These are phyloP conservation scores for Danio aesculapii DNA, from an alignment of 2,797 vertebrate genomes.

Conservation along the genomic window DNA sequence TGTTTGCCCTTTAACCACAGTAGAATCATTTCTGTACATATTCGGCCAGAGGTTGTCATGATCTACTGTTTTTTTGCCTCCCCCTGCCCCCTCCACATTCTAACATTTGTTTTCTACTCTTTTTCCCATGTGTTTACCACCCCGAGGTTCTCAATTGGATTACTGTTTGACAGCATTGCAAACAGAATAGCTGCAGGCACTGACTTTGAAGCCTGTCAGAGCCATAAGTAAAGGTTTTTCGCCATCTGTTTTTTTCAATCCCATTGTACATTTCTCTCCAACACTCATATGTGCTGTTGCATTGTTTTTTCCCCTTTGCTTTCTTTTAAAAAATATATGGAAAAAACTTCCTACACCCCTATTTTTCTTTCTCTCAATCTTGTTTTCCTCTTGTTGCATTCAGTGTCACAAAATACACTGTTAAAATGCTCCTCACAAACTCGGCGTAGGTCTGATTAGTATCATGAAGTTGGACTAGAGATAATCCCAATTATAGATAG, in stretches of 20 bases:
- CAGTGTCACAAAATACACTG: background rate
- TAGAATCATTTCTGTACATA: slow-evolving; percentile 31
- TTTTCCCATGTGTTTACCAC: slow-evolving; percentile 40
- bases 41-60: slow-evolving; percentile 27
- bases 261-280: background rate
- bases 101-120: slow-evolving; percentile 21
- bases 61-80: background rate
- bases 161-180: slow-evolving; percentile 42
- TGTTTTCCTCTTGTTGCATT: background rate
- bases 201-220: slow-evolving; percentile 33
- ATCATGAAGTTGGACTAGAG: background rate
- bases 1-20: slow-evolving; percentile 32
- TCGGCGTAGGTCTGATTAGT: slow-evolving; percentile 5
- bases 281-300: background rate
- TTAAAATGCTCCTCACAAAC: background rate
- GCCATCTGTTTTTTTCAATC: background rate
- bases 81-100: background rate
- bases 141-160: slow-evolving; percentile 41
- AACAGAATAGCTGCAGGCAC: slow-evolving; percentile 44
- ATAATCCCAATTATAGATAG: slow-evolving; percentile 6
- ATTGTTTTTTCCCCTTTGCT: background rate
- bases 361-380: background rate
- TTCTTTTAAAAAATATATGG: background rate
- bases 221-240: background rate
- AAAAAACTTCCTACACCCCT: background rate